A percentile compares a stretch with the other conserved stretches of the same genome.
Evolutionary conservation across 2,888 invertebrate genomes (phyloP).

Genomic region (Patella ulyssiponensis): DNA sequence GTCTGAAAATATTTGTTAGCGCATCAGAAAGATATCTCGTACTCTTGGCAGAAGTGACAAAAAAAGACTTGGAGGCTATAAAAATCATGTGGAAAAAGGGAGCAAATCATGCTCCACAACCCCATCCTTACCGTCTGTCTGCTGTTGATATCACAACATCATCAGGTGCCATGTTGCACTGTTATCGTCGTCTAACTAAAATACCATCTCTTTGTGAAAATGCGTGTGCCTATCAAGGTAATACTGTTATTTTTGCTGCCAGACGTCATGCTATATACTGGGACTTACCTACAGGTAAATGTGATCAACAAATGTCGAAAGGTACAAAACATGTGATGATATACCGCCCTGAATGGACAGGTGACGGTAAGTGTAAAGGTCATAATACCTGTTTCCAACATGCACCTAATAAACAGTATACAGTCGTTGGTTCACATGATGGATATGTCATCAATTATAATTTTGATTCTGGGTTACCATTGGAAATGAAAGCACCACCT

Average conservation of each 20-base stretch:
- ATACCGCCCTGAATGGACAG: constrained; percentile 52
- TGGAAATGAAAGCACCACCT: constrained; percentile 45
- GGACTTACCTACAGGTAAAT: constrained; percentile 63
- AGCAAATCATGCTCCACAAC: constrained; percentile 47
- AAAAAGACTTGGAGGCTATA: constrained; percentile 55
- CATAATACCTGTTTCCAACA: constrained; percentile 39
- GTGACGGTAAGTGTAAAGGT: constrained; percentile 41
- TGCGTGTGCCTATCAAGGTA: constrained; percentile 47
- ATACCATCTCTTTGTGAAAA: constrained; percentile 57
- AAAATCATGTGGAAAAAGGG: constrained; percentile 48
- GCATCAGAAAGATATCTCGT: constrained; percentile 50
- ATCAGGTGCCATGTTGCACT: constrained; percentile 48
- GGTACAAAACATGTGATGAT: constrained; percentile 44
- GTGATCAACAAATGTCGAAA: constrained; percentile 54
- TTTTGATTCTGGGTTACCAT: constrained; percentile 49
- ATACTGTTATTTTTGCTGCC: constrained; percentile 51
- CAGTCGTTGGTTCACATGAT: constrained; percentile 58
- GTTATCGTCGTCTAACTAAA: constrained; percentile 54
- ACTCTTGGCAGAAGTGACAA: constrained; percentile 42
- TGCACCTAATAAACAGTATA: constrained; percentile 40
- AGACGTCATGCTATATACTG: constrained; percentile 55
- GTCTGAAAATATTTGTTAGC: constrained; percentile 44
- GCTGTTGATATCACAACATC: constrained; percentile 54
- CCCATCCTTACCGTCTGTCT: constrained; percentile 50
- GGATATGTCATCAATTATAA: constrained; percentile 57